Percentiles rank a stretch among this genome's conserved stretches.
These are phyloP conservation scores for Pelmatolapia mariae DNA, from an alignment of 2,113 vertebrate genomes.

Conservation along the genomic window DNA sequence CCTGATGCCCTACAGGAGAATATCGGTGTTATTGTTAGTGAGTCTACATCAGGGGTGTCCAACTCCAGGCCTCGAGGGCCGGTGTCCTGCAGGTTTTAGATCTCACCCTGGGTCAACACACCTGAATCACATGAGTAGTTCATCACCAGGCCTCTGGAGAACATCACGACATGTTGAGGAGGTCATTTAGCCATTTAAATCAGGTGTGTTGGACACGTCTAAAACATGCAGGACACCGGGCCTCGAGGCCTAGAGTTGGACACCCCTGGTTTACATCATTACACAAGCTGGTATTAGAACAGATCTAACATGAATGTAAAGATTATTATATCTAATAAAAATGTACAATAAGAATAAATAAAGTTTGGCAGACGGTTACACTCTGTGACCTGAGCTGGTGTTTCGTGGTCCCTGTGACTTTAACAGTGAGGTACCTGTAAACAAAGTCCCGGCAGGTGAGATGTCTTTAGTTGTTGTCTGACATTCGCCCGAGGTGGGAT, in stretches of 20 bases:
- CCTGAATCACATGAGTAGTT: not conserved
- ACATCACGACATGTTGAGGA: not conserved
- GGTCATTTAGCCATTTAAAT: not conserved
- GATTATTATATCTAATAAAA: not conserved
- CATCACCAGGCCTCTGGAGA: not conserved
- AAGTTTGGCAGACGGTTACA: not conserved
- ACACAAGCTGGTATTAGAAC: not conserved
- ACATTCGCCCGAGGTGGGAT: not conserved
- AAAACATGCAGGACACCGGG: not conserved
- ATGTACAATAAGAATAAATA: not conserved
- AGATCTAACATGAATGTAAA: not conserved
- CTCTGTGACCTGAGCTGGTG: not conserved
- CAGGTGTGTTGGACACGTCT: accelerated
- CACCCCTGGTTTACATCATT: not conserved
- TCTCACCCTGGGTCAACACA: not conserved
- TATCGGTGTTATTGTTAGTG: not conserved
- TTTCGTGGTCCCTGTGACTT: not conserved
- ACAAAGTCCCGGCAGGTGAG: not conserved
- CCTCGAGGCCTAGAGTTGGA: not conserved
- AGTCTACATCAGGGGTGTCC: not conserved
- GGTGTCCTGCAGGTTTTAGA: not conserved
- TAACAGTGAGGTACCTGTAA: not conserved
- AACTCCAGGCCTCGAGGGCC: not conserved
- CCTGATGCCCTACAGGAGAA: not conserved
- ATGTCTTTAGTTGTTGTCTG: not conserved